phyloP scores from a whole-genome alignment of 1,140 invertebrate genomes.

The Copidosoma floridanum region DNA sequence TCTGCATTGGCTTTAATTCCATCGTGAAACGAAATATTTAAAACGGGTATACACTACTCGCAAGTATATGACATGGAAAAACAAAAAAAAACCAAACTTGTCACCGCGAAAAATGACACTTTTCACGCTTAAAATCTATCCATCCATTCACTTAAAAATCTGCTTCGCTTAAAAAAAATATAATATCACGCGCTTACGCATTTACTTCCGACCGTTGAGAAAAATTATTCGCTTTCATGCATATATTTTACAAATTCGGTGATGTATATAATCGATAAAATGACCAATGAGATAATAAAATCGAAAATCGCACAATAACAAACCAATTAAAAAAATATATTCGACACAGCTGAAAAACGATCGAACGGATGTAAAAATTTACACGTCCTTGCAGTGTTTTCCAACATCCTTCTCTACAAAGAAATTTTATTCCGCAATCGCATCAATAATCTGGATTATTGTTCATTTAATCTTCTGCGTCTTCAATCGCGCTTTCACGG shows the following conservation, averaged over 20 bases:
- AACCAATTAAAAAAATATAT: not conserved
- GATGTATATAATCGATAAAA: no score
- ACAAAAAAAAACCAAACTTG: conserved; percentile 18
- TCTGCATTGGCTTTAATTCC: conserved; percentile 14
- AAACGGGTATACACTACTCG: conserved; percentile 7
- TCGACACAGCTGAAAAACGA: not conserved
- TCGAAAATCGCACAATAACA: not conserved
- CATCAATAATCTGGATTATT: no score
- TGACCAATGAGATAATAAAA: conserved; percentile 1
- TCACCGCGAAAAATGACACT: not conserved
- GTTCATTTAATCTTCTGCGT: no score
- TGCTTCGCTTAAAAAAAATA: conserved; percentile 24
- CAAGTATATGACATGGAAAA: conserved; percentile 14
- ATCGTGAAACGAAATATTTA: conserved; percentile 14
- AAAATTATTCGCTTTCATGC: conserved; percentile 27
- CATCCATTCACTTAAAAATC: conserved; percentile 9
- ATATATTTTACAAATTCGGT: conserved; percentile 25
- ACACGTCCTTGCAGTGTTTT: not conserved
- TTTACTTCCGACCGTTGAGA: conserved; percentile 15
- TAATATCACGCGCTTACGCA: conserved; percentile 22
- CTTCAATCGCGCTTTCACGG: no score
- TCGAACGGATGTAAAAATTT: not conserved
- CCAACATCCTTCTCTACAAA: no score
- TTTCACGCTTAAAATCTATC: conserved; percentile 1
- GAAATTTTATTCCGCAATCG: no score